phyloP scores from a whole-genome alignment of 2,113 vertebrate species.

The Melierax canorus region DNA sequence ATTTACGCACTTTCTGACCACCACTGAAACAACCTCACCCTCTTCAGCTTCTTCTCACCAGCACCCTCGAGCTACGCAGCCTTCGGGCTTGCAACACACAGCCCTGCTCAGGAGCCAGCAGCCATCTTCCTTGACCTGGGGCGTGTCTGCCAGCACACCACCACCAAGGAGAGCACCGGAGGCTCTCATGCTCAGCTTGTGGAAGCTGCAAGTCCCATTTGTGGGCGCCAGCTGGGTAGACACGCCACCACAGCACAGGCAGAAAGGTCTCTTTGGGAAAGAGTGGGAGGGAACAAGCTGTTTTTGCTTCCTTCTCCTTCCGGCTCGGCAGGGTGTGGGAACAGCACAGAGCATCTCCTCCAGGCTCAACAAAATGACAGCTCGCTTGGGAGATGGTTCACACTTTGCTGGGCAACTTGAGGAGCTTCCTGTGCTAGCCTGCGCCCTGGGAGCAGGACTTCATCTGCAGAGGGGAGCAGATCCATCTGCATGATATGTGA shows the following conservation, averaged over 20 bases:
- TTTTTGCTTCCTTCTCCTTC: neutral
- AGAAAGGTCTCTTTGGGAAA: neutral
- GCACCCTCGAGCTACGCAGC: neutral
- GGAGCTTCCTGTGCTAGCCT: neutral
- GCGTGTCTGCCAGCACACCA: rapidly evolving
- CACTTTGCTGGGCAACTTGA: neutral
- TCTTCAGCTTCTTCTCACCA: neutral
- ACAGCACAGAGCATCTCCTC: neutral
- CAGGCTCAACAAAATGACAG: neutral
- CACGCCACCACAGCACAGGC: neutral
- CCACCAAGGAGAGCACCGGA: neutral
- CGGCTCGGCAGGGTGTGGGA: neutral
- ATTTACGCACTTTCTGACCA: neutral
- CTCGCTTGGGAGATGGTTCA: neutral
- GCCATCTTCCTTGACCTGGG: neutral
- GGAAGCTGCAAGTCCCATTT: neutral
- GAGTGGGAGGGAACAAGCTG: conserved; percentile 6
- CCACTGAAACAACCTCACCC: neutral
- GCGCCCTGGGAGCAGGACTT: neutral
- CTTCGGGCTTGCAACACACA: neutral
- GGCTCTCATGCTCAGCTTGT: neutral
- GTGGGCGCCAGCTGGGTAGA: neutral
- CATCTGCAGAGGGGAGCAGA: neutral
- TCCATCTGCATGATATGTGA: rapidly evolving
- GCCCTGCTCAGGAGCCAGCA: neutral